Evolutionary conservation across 2,888 invertebrate genomes (phyloP).

Genomic region (Allygus modestus): DNA sequence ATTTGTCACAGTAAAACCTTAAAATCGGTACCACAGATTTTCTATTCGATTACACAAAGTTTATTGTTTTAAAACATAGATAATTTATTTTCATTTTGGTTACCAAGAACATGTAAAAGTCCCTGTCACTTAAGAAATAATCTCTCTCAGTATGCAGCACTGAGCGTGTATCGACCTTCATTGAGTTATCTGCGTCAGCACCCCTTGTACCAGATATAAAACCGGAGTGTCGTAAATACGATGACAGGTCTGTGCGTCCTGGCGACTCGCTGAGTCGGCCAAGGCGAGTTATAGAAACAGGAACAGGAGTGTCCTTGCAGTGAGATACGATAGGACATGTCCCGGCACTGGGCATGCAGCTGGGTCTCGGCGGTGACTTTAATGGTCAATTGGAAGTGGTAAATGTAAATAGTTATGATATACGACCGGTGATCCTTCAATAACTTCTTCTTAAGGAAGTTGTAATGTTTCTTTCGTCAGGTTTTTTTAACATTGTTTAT

Average conservation of each 20-base stretch:
- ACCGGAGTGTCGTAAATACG: neutral
- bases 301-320: slow-evolving; percentile 3
- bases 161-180: neutral
- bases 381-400: neutral
- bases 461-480: neutral
- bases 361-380: neutral
- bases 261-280: neutral
- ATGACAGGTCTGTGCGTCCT: neutral
- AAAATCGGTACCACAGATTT: no score
- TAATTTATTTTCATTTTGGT: no score
- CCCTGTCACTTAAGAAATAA: no score
- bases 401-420: neutral
- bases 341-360: neutral
- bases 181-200: neutral
- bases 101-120: no score
- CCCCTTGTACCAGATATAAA: neutral
- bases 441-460: neutral
- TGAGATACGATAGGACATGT: neutral
- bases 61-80: no score
- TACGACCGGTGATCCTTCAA: neutral
- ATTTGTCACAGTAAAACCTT: no score
- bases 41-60: no score
- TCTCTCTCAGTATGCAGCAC: no score
- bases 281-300: neutral
- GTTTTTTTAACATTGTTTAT: no score